Conservation (phyloP, 2,888 invertebrate species). For the Melanchra persicariae region DNA sequence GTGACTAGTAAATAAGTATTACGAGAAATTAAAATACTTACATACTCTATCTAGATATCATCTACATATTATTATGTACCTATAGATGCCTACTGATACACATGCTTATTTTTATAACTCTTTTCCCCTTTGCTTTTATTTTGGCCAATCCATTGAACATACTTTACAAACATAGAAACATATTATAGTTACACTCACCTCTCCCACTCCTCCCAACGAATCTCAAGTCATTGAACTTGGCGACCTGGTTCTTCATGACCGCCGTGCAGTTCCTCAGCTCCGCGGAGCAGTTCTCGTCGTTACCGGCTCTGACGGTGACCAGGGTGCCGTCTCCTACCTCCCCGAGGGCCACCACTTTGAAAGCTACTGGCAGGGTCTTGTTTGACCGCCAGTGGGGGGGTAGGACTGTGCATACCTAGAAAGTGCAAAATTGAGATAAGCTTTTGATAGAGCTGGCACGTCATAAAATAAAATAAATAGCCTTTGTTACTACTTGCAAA, state of each 20-base stretch:
- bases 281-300: constrained; percentile 99
- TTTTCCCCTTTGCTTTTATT: no score
- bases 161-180: no score
- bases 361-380: constrained; percentile 98
- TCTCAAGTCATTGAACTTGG: constrained; percentile 99
- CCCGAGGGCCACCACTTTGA: constrained; percentile 98
- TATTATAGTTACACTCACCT: constrained; percentile 92
- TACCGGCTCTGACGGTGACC: constrained; percentile 98
- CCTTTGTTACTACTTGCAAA: no score
- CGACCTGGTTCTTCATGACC: constrained; percentile 99
- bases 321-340: constrained; percentile 98
- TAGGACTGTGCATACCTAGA: constrained; percentile 95
- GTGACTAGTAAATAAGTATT: no score
- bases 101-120: no score
- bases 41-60: no score
- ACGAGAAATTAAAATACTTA: no score
- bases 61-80: no score
- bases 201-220: constrained; percentile 99
- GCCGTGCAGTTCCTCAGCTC: constrained; percentile 98
- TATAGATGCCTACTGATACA: no score
- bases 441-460: no score
- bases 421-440: not conserved
- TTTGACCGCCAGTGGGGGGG: constrained; percentile 99
- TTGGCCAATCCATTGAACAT: no score
- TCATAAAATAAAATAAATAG: no score